phyloP scores from a whole-genome alignment of 2,888 invertebrate species.

The Tipula confusa region DNA sequence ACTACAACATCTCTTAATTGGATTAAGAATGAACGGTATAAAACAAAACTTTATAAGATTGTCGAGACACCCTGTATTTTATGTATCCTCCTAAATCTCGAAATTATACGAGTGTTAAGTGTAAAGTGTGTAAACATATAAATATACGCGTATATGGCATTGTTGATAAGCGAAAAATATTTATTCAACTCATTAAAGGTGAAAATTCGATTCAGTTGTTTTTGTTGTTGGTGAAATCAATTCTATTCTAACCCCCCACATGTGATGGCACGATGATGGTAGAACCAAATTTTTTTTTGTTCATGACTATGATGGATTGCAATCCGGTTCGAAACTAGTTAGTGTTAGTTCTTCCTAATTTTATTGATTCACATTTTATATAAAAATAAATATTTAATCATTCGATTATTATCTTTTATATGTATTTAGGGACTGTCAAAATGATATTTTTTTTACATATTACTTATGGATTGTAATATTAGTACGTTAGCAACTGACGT shows the following conservation, averaged over 20 bases:
- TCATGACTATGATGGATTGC: background rate
- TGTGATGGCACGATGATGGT: background rate
- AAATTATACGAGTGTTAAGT: too few relatives aligned
- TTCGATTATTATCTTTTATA: background rate
- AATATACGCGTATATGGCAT: background rate
- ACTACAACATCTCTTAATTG: too few relatives aligned
- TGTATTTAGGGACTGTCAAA: background rate
- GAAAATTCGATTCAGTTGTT: background rate
- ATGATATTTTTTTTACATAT: background rate
- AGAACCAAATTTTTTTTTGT: too few relatives aligned
- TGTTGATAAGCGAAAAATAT: background rate
- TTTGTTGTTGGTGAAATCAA: background rate
- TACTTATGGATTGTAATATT: background rate
- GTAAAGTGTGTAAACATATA: too few relatives aligned
- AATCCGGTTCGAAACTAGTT: slow-evolving; percentile 7
- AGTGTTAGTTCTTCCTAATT: background rate
- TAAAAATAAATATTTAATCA: slow-evolving; percentile 20
- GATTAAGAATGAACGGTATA: too few relatives aligned
- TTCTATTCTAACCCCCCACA: background rate
- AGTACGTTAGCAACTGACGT: background rate
- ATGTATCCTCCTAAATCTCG: background rate
- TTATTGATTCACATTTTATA: background rate
- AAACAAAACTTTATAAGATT: background rate
- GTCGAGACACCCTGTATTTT: background rate
- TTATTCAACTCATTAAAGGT: background rate